Evolutionary conservation across 2,888 invertebrate species (phyloP).

Genomic region (Epinotia demarniana): DNA sequence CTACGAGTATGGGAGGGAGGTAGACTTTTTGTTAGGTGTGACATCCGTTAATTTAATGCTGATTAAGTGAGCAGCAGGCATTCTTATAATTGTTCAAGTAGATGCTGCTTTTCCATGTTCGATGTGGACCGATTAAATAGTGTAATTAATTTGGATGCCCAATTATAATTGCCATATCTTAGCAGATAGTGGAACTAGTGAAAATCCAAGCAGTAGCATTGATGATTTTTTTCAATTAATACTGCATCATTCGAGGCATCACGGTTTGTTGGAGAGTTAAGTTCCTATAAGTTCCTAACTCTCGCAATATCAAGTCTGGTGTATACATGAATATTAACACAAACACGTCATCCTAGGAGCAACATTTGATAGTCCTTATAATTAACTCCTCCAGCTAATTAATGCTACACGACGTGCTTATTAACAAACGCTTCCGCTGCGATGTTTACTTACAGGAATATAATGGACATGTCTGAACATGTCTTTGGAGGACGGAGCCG

Average conservation of each 20-base stretch:
- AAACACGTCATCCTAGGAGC: constrained; percentile 32
- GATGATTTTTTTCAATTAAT: background rate
- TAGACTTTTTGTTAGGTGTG: constrained; percentile 11
- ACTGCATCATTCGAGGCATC: background rate
- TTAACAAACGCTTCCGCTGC: constrained; percentile 61
- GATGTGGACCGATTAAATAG: too few species aligned
- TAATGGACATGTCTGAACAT: constrained; percentile 53
- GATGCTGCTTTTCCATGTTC: too few species aligned
- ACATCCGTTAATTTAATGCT: constrained; percentile 15
- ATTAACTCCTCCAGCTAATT: constrained; percentile 62
- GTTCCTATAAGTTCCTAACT: constrained; percentile 1
- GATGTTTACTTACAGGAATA: constrained; percentile 54
- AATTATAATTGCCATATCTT: background rate
- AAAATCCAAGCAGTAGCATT: background rate
- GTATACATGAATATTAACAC: constrained; percentile 17
- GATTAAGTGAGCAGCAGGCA: background rate
- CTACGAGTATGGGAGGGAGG: background rate
- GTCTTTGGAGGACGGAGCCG: constrained; percentile 49
- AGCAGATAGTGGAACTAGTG: background rate
- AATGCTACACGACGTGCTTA: constrained; percentile 63
- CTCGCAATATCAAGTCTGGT: background rate
- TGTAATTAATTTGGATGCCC: too few species aligned
- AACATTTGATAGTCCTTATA: constrained; percentile 53
- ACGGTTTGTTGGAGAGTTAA: background rate
- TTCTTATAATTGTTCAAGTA: background rate